Evolutionary conservation across 92 coral and sea anemone genomes (phyloP).

Genomic region (Parazoanthus swiftii): DNA sequence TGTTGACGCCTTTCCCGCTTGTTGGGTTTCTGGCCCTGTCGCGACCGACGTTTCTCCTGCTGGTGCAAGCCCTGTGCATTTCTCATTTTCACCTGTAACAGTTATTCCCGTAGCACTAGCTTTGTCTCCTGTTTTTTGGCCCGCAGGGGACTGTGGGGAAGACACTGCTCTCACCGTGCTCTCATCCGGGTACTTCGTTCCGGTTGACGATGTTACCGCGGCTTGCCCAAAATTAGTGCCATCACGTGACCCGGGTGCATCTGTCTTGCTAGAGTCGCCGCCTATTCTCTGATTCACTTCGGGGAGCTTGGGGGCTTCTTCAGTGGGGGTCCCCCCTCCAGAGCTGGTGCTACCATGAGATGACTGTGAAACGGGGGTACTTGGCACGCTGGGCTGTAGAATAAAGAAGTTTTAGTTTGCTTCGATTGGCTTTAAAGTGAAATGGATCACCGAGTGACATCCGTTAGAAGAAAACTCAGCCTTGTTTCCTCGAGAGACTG

Average conservation of each 20-base stretch:
- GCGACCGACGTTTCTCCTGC: not conserved
- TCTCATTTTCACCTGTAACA: not conserved
- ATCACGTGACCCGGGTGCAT: not conserved
- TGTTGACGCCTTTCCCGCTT: not conserved
- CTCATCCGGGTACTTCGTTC: conserved; percentile 23
- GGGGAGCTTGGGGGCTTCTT: conserved; percentile 28
- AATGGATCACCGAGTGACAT: not conserved
- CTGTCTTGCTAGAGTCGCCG: not conserved
- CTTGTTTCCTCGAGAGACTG: not conserved
- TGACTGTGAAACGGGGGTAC: conserved; percentile 34
- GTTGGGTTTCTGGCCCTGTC: conserved; percentile 5
- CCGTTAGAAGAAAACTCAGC: too few relatives aligned
- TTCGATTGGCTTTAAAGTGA: not conserved
- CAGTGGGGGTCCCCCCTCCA: conserved; percentile 33
- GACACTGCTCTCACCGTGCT: not conserved
- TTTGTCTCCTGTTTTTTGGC: not conserved
- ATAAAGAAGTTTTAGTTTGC: not conserved
- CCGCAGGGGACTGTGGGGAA: conserved; percentile 2
- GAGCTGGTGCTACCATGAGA: conserved; percentile 38
- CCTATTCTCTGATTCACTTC: not conserved
- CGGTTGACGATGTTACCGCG: conserved; percentile 20
- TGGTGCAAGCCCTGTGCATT: not conserved
- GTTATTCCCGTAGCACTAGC: not conserved
- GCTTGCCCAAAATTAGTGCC: not conserved
- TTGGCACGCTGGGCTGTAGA: conserved; percentile 26